Percentiles rank a stretch among this genome's conserved stretches.
These are phyloP conservation scores for Oscheius onirici DNA, from an alignment of 2,888 invertebrate species.

Conservation along the genomic window DNA sequence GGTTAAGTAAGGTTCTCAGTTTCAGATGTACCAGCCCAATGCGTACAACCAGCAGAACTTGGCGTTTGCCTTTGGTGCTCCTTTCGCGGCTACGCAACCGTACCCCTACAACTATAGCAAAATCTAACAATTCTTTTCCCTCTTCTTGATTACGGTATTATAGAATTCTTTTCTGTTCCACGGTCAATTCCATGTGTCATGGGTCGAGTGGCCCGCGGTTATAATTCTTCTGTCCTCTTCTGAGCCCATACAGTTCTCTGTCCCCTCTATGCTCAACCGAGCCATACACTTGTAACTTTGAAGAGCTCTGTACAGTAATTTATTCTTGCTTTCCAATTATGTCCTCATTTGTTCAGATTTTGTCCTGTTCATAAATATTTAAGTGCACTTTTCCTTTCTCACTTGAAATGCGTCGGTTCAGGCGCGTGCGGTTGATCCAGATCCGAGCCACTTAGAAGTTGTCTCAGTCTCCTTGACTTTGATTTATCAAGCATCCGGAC, in stretches of 20 bases:
- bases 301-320: conserved; percentile 25
- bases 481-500: conserved; percentile 6
- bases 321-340: conserved; percentile 11
- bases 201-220: conserved; percentile 26
- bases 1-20: neutral
- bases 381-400: conserved; percentile 4
- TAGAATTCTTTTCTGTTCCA: conserved; percentile 18
- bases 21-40: conserved; percentile 34
- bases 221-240: neutral
- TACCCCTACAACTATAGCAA: conserved; percentile 24
- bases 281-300: conserved; percentile 4
- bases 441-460: conserved; percentile 20
- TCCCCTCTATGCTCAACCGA: conserved; percentile 14
- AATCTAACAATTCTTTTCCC: conserved; percentile 4
- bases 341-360: neutral
- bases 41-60: conserved; percentile 24
- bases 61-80: conserved; percentile 20
- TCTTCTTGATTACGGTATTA: neutral
- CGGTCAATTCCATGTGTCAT: conserved; percentile 28
- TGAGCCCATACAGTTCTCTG: neutral
- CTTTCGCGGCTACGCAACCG: neutral
- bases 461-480: conserved; percentile 13
- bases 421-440: neutral
- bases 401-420: neutral
- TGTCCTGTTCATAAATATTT: conserved; percentile 13